These are phyloP conservation scores for Amphipoea oculea DNA, from an alignment of 2,888 invertebrate genomes.

Conservation along the genomic window DNA sequence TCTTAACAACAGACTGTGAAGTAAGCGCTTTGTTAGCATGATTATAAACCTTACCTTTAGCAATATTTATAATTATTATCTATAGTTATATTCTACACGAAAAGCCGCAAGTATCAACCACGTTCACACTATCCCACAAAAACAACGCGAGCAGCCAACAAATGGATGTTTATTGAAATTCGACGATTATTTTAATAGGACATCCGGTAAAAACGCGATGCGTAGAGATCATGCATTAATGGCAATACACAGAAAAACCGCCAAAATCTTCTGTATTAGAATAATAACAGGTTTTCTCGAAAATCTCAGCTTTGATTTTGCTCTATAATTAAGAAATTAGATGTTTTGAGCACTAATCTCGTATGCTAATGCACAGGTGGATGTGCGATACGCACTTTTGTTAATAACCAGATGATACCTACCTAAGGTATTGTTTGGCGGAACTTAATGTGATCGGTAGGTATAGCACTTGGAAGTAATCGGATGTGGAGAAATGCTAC, in stretches of 20 bases:
- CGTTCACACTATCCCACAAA: conserved; percentile 62
- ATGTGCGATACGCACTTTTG: conserved; percentile 74
- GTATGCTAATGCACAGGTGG: conserved; percentile 82
- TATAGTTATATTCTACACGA: no score
- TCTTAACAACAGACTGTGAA: no score
- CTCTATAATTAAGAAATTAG: conserved; percentile 75
- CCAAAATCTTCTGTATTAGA: conserved; percentile 77
- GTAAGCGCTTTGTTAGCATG: no score
- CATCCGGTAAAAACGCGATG: conserved; percentile 82
- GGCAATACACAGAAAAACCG: conserved; percentile 66
- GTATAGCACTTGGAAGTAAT: conserved; percentile 17
- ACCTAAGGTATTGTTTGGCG: conserved; percentile 66
- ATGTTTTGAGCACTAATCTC: conserved; percentile 76
- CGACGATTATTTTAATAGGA: conserved; percentile 89
- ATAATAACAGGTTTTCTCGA: conserved; percentile 78
- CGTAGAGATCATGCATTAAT: conserved; percentile 73
- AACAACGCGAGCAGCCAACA: conserved; percentile 76
- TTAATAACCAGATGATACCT: conserved; percentile 64
- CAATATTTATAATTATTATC: no score
- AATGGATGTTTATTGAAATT: conserved; percentile 87
- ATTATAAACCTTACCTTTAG: no score
- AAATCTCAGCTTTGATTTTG: conserved; percentile 50
- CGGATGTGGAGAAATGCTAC: conserved; percentile 34
- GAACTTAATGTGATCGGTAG: conserved; percentile 57
- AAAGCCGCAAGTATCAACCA: conserved; percentile 75